Conservation (phyloP, 2,113 vertebrate species). For the Channa argus region DNA sequence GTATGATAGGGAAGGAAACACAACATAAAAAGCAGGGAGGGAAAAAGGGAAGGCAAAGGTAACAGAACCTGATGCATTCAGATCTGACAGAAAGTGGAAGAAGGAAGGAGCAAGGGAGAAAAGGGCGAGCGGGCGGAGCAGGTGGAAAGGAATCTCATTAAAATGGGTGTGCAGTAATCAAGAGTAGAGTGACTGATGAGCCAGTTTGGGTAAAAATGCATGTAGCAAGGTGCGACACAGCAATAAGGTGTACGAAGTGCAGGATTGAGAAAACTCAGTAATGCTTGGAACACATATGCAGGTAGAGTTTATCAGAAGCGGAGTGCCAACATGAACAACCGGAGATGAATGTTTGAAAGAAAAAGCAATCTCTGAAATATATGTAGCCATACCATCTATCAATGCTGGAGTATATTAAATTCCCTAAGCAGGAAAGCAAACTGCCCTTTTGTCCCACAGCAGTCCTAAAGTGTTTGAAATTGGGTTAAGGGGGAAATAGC, state of each 20-base stretch:
- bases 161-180: constrained; percentile 46
- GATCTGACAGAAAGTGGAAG: constrained; percentile 40
- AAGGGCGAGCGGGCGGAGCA: constrained; percentile 2
- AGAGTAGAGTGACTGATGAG: constrained; percentile 42
- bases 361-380: constrained; percentile 50
- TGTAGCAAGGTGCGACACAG: constrained; percentile 49
- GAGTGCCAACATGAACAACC: constrained; percentile 44
- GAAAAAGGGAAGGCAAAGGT: constrained; percentile 46
- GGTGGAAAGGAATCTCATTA: constrained; percentile 54
- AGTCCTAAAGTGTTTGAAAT: constrained; percentile 83
- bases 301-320: constrained; percentile 45
- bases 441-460: constrained; percentile 77
- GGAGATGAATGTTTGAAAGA: constrained; percentile 46
- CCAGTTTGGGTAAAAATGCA: constrained; percentile 26
- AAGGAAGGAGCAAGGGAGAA: constrained; percentile 6
- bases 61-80: constrained; percentile 32
- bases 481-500: constrained; percentile 83
- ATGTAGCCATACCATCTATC: constrained; percentile 68
- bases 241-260: constrained; percentile 41
- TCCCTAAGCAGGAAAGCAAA: constrained; percentile 73
- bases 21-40: constrained; percentile 54
- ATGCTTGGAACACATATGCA: constrained; percentile 39
- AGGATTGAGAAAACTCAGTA: constrained; percentile 35
- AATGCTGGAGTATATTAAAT: constrained; percentile 77
- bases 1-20: constrained; percentile 36